These are phyloP conservation scores for Propsilocerus akamusi DNA, from an alignment of 1,140 invertebrate genomes.

Conservation along the genomic window DNA sequence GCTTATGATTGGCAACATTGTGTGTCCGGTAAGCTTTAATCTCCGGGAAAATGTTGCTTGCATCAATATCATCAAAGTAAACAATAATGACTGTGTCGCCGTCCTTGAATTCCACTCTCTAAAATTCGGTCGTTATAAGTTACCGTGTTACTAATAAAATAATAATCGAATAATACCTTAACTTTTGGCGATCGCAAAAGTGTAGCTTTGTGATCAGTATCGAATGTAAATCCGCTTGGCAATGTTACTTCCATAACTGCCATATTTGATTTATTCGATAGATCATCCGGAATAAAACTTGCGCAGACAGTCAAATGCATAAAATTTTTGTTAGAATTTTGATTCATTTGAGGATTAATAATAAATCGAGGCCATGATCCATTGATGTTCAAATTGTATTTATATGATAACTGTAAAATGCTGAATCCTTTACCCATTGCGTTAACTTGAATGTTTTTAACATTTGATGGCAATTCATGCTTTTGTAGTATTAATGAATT, in stretches of 20 bases:
- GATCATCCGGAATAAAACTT: conserved; percentile 32
- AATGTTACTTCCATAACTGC: too few species aligned
- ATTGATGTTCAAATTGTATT: conserved; percentile 55
- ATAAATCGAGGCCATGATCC: conserved; percentile 66
- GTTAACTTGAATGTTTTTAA: conserved; percentile 30
- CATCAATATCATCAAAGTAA: conserved; percentile 61
- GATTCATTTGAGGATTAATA: conserved; percentile 63
- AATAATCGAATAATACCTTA: too few species aligned
- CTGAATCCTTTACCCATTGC: conserved; percentile 60
- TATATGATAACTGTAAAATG: too few species aligned
- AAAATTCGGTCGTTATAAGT: background rate
- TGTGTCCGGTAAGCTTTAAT: conserved; percentile 60
- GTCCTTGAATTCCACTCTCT: conserved; percentile 48
- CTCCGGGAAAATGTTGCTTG: conserved; percentile 51
- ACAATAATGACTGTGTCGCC: conserved; percentile 54
- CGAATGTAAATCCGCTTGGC: too few species aligned
- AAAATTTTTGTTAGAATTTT: conserved; percentile 54
- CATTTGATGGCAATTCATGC: conserved; percentile 30
- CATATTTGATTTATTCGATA: too few species aligned
- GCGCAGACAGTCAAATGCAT: conserved; percentile 47
- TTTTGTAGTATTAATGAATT: conserved; percentile 57
- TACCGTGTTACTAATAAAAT: conserved; percentile 12
- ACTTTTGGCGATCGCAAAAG: too few species aligned
- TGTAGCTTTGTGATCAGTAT: too few species aligned
- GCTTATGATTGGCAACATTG: conserved; percentile 62